Conservation (phyloP, 2,113 vertebrate genomes). For the Prunella himalayana region DNA sequence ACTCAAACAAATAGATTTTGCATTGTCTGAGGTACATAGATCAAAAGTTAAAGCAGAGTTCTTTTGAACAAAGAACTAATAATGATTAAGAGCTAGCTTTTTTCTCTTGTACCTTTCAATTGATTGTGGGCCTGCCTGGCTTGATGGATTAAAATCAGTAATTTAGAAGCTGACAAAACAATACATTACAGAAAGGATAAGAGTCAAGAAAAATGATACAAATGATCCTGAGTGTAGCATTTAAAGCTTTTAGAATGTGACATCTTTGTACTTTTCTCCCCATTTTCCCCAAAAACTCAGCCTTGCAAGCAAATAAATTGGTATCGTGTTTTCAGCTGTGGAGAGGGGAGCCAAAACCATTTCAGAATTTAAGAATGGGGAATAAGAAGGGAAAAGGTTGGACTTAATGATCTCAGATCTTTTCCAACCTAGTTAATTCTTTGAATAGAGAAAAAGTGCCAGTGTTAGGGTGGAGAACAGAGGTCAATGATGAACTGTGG, state of each 20-base stretch:
- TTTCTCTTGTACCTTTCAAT: background rate
- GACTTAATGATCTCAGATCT: background rate
- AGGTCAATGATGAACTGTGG: background rate
- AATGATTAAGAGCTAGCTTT: conserved; percentile 30
- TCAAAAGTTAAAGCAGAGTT: background rate
- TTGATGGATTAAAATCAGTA: conserved; percentile 62
- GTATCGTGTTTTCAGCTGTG: background rate
- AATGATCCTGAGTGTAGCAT: background rate
- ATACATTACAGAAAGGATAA: background rate
- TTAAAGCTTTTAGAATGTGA: background rate
- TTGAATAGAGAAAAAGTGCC: background rate
- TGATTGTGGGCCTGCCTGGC: background rate
- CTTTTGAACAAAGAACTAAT: background rate
- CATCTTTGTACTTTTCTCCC: background rate
- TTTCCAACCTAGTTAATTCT: background rate
- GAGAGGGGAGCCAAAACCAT: background rate
- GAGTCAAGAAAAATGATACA: background rate
- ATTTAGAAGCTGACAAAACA: background rate
- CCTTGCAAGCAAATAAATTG: background rate
- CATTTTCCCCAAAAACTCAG: background rate
- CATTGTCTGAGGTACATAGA: background rate
- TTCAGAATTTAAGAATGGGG: background rate
- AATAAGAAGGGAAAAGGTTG: background rate
- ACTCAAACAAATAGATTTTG: background rate
- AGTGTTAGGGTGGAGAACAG: background rate